A percentile compares a stretch with the other conserved stretches of the same genome.
phyloP scores from a whole-genome alignment of 2,888 invertebrate species.

The Brachycybe producta region DNA sequence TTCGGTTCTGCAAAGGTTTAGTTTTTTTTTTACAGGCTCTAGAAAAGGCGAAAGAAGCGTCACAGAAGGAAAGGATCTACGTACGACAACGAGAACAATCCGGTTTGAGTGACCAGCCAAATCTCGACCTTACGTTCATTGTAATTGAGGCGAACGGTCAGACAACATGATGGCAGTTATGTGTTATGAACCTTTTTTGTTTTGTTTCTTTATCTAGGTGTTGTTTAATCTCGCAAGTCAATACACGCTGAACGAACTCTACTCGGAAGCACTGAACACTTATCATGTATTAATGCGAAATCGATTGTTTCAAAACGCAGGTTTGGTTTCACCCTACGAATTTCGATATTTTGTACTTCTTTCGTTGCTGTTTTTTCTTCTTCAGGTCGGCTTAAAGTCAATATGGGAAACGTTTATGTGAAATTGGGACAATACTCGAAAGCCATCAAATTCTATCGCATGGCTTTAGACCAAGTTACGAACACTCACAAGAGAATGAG shows the following conservation, averaged over 20 bases:
- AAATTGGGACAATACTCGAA: conserved; percentile 81
- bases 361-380: too few relatives aligned
- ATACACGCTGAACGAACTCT: conserved; percentile 87
- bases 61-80: conserved; percentile 76
- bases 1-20: too few relatives aligned
- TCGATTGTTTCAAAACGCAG: conserved; percentile 83
- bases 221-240: conserved; percentile 91
- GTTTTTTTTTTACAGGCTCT: conserved; percentile 43
- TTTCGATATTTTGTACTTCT: not conserved
- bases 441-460: conserved; percentile 93
- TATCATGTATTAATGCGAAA: conserved; percentile 89
- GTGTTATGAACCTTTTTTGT: conserved; percentile 1
- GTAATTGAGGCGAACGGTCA: too few relatives aligned
- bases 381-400: conserved; percentile 70
- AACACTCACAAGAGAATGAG: conserved; percentile 84
- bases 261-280: conserved; percentile 87
- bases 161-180: not conserved
- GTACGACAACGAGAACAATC: conserved; percentile 85
- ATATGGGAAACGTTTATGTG: conserved; percentile 96
- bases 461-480: conserved; percentile 92
- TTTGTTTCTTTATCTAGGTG: conserved; percentile 46
- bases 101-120: conserved; percentile 75
- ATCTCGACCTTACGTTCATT: conserved; percentile 88
- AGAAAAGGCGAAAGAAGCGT: conserved; percentile 92
- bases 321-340: conserved; percentile 27